Conservation (phyloP, 2,888 invertebrate genomes). For the Minunthozetes semirufus region DNA sequence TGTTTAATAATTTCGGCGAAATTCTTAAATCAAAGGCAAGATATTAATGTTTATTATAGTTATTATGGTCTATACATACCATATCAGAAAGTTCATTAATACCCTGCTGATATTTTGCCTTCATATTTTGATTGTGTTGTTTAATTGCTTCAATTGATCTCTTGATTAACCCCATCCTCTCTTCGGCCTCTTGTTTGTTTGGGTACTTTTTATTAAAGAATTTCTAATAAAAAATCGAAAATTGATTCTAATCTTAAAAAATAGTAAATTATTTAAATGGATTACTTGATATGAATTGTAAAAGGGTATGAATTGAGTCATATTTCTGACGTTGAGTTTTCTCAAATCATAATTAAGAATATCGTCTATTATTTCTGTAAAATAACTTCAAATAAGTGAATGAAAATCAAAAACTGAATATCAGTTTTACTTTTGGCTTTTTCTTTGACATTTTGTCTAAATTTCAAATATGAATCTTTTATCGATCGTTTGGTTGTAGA, state of each 20-base stretch:
- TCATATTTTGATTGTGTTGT: not conserved
- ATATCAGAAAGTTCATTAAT: constrained; percentile 8
- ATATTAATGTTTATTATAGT: not conserved
- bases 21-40: not conserved
- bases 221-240: not conserved
- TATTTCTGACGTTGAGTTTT: not conserved
- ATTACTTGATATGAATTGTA: not conserved
- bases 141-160: not conserved
- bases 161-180: not conserved
- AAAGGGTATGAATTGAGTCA: not conserved
- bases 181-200: not conserved
- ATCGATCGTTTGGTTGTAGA: not conserved
- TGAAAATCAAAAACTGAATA: not conserved
- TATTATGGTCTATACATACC: not conserved
- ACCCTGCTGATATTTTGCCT: not conserved
- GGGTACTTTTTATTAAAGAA: not conserved
- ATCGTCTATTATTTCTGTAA: not conserved
- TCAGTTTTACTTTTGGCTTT: not conserved
- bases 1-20: not conserved
- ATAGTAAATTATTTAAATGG: not conserved
- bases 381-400: not conserved
- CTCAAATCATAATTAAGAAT: not conserved
- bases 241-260: not conserved
- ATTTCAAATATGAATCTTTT: not conserved
- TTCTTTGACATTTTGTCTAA: not conserved